Percentiles rank a stretch among this genome's conserved stretches.
phyloP scores from a whole-genome alignment of 2,888 invertebrate species.

The Lithodes maja region DNA sequence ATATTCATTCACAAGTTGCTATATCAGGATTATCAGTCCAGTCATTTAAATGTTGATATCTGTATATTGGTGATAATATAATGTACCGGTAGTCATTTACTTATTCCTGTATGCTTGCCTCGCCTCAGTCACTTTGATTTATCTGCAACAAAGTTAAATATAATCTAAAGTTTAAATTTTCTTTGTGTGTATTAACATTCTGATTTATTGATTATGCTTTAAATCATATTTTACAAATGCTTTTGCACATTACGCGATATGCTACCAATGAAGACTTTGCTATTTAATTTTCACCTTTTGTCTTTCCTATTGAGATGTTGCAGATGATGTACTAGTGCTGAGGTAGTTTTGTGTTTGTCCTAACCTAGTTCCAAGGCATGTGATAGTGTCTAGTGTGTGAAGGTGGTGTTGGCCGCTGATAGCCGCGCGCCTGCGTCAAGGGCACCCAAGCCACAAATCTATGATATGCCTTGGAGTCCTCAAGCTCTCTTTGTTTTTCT shows the following conservation, averaged over 20 bases:
- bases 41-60: no score
- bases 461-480: slow-evolving; percentile 59
- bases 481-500: slow-evolving; percentile 34
- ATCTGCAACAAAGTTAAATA: background rate
- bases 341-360: slow-evolving; percentile 39
- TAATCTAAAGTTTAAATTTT: background rate
- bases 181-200: no score
- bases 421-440: background rate
- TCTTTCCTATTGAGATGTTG: slow-evolving; percentile 8
- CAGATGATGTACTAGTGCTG: background rate
- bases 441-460: background rate
- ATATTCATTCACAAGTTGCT: no score
- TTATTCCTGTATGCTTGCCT: slow-evolving; percentile 44
- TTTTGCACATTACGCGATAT: no score
- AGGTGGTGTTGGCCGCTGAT: slow-evolving; percentile 4
- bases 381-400: slow-evolving; percentile 40
- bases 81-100: slow-evolving; percentile 21
- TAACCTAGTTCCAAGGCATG: slow-evolving; percentile 61
- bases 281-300: no score
- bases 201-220: no score
- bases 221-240: no score
- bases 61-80: no score
- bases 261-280: no score
- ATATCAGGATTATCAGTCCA: no score
- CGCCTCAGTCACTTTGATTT: slow-evolving; percentile 24